phyloP scores from a whole-genome alignment of 2,888 invertebrate genomes.

The Rhaphigaster nebulosa region DNA sequence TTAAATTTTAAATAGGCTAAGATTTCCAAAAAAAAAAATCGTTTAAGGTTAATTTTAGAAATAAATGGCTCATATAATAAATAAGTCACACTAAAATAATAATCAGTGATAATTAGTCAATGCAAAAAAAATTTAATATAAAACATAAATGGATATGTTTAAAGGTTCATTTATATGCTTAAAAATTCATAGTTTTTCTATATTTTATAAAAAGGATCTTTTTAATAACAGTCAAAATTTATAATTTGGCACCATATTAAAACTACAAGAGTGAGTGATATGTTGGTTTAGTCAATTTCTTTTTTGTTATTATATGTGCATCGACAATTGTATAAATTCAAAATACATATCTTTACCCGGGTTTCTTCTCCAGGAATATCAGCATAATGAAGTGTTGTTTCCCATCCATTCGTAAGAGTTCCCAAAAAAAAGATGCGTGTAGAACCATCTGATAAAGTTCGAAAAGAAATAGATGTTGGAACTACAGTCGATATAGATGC shows the following conservation, averaged over 20 bases:
- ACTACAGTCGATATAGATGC: constrained; percentile 85
- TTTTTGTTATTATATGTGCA: not conserved
- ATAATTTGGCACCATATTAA: not conserved
- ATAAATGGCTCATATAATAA: too few species aligned
- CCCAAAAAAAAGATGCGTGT: constrained; percentile 91
- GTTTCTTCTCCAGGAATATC: constrained; percentile 74
- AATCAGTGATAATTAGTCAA: too few species aligned
- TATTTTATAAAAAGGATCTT: too few species aligned
- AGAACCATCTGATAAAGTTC: constrained; percentile 82
- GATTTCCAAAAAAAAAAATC: too few species aligned
- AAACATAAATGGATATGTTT: not conserved
- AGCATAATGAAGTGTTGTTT: constrained; percentile 88
- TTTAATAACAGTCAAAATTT: too few species aligned
- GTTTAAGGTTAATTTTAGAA: too few species aligned
- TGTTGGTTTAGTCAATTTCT: not conserved
- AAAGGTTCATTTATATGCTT: not conserved
- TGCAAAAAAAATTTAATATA: too few species aligned
- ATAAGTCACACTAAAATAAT: too few species aligned
- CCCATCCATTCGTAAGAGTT: constrained; percentile 89
- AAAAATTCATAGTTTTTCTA: too few species aligned
- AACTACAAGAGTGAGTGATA: not conserved
- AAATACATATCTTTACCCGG: constrained; percentile 58
- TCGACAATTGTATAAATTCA: not conserved
- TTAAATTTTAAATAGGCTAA: too few species aligned
- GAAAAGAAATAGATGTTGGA: constrained; percentile 85